A percentile compares a stretch with the other conserved stretches of the same genome.
phyloP scores from a whole-genome alignment of 2,888 invertebrate genomes.

The Lasioglossum lativentre region DNA sequence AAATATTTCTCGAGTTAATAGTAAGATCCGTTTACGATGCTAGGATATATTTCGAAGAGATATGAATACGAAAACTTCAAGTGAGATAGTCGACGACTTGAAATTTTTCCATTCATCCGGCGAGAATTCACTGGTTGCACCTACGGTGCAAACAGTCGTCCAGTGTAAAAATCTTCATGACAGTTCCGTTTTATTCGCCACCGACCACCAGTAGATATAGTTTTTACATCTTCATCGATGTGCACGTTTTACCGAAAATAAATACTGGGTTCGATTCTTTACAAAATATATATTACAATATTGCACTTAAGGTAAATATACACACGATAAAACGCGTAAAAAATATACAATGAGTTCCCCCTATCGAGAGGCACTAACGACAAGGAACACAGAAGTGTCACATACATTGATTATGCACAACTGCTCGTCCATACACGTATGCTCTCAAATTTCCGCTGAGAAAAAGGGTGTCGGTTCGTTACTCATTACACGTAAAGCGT shows the following conservation, averaged over 20 bases:
- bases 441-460: conserved; percentile 54
- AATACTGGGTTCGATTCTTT: conserved; percentile 71
- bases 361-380: conserved; percentile 72
- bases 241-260: conserved; percentile 67
- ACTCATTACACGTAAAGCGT: conserved; percentile 55
- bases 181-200: conserved; percentile 4
- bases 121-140: conserved; percentile 5
- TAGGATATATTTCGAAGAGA: conserved; percentile 60
- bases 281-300: conserved; percentile 75
- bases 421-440: conserved; percentile 53
- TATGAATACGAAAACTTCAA: conserved; percentile 55
- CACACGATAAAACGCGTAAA: conserved; percentile 74
- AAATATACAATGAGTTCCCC: conserved; percentile 73
- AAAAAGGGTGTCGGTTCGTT: conserved; percentile 42
- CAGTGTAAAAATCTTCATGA: conserved; percentile 52
- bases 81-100: conserved; percentile 41
- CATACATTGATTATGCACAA: conserved; percentile 61
- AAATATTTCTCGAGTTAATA: conserved; percentile 55
- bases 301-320: conserved; percentile 74
- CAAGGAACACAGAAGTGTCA: conserved; percentile 73
- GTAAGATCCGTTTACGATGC: conserved; percentile 37
- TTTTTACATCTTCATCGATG: conserved; percentile 60
- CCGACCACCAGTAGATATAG: conserved; percentile 50
- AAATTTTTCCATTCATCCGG: conserved; percentile 27
- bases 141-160: conserved; percentile 10